phyloP scores from a whole-genome alignment of 2,113 vertebrate genomes.

The Tor tambroides region DNA sequence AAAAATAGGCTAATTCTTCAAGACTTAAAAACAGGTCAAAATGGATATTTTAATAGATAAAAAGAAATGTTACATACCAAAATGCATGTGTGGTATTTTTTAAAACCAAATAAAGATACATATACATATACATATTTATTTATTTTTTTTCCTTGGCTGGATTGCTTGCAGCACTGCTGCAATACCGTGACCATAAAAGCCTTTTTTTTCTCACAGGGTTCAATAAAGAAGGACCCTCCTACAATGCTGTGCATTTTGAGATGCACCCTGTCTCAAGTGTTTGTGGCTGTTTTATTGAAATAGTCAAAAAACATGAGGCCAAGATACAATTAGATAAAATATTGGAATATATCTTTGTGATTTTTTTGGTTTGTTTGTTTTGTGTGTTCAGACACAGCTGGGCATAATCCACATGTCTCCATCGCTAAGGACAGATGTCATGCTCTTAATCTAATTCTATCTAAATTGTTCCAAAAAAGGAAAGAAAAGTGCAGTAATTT shows the following conservation, averaged over 20 bases:
- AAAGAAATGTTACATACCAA: background rate
- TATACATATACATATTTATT: background rate
- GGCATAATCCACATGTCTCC: conserved; percentile 75
- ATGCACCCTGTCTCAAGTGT: background rate
- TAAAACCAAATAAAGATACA: background rate
- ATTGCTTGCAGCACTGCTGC: background rate
- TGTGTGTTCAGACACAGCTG: conserved; percentile 49
- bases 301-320: conserved; percentile 46
- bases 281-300: conserved; percentile 50
- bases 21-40: background rate
- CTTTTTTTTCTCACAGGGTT: background rate
- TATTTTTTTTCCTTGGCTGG: background rate
- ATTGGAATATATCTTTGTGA: conserved; percentile 64
- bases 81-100: background rate
- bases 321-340: conserved; percentile 42
- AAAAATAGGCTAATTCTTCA: background rate
- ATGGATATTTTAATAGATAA: background rate
- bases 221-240: conserved; percentile 1
- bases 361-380: conserved; percentile 44
- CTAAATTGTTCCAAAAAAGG: conserved; percentile 87
- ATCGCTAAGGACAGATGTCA: conserved; percentile 77
- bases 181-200: background rate
- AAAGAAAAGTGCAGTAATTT: conserved; percentile 97
- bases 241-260: background rate
- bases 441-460: conserved; percentile 91